A percentile compares a stretch with the other conserved stretches of the same genome.
Conservation (phyloP, 2,797 vertebrate genomes). For the Vipera latastei region DNA sequence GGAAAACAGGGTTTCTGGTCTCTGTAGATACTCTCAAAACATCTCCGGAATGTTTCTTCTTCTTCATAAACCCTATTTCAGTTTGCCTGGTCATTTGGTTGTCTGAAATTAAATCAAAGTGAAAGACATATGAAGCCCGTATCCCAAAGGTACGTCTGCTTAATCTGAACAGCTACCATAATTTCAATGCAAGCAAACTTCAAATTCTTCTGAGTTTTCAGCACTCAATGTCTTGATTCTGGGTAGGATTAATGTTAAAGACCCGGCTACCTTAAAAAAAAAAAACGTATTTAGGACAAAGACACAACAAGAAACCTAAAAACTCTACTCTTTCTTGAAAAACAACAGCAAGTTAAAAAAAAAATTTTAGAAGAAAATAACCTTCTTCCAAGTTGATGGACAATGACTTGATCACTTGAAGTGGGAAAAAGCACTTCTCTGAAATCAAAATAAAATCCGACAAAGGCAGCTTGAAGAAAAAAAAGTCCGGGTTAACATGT, state of each 20-base stretch:
- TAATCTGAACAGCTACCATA: slow-evolving; percentile 15
- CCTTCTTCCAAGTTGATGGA: slow-evolving; percentile 44
- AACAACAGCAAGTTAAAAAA: background rate
- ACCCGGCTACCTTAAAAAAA: slow-evolving; percentile 16
- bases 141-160: background rate
- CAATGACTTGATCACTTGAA: slow-evolving; percentile 29
- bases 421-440: slow-evolving; percentile 34
- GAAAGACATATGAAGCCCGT: slow-evolving; percentile 15
- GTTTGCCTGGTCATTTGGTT: slow-evolving; percentile 23
- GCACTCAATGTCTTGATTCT: slow-evolving; percentile 29
- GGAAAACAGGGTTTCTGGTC: slow-evolving; percentile 17
- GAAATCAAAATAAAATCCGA: slow-evolving; percentile 37
- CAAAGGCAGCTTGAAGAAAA: background rate
- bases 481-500: background rate
- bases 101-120: slow-evolving; percentile 30
- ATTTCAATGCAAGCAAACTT: slow-evolving; percentile 21
- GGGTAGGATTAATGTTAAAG: slow-evolving; percentile 24
- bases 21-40: slow-evolving; percentile 15
- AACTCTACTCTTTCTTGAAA: slow-evolving; percentile 19
- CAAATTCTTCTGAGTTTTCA: slow-evolving; percentile 30
- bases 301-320: background rate
- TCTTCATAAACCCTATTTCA: slow-evolving; percentile 34
- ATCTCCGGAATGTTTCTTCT: slow-evolving; percentile 35
- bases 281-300: slow-evolving; percentile 5
- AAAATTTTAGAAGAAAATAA: too few relatives aligned